Evolutionary conservation across 1,140 invertebrate genomes (phyloP).

Genomic region (Drosophila oshimai): DNA sequence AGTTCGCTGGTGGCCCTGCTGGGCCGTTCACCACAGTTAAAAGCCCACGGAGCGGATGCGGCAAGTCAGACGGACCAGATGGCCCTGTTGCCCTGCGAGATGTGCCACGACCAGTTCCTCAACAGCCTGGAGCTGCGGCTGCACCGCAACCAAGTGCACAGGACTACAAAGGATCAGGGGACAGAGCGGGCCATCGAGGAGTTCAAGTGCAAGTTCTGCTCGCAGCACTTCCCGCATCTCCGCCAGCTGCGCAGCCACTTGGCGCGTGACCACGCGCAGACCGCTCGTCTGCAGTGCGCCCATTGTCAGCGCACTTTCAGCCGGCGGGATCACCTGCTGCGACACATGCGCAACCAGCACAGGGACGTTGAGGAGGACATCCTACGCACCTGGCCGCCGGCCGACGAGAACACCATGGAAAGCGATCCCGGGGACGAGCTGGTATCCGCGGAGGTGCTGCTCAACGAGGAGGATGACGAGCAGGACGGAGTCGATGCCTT

Average conservation of each 20-base stretch:
- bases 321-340: conserved; percentile 63
- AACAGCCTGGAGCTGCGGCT: conserved; percentile 55
- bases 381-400: neutral
- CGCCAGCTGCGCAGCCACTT: conserved; percentile 62
- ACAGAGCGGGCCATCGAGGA: conserved; percentile 7
- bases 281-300: conserved; percentile 38
- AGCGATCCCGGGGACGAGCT: conserved; percentile 40
- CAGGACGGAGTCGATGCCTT: conserved; percentile 6
- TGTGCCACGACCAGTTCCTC: conserved; percentile 66
- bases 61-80: conserved; percentile 70
- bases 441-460: conserved; percentile 51
- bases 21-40: conserved; percentile 21
- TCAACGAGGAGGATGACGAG: conserved; percentile 42
- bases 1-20: conserved; percentile 53
- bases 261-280: conserved; percentile 48
- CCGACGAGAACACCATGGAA: conserved; percentile 42
- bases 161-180: conserved; percentile 1
- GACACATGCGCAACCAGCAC: conserved; percentile 65
- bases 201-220: conserved; percentile 63
- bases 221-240: conserved; percentile 49
- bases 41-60: conserved; percentile 35
- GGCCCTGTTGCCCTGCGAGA: conserved; percentile 62
- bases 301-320: conserved; percentile 57
- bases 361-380: conserved; percentile 8
- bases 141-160: conserved; percentile 55